A percentile compares a stretch with the other conserved stretches of the same genome.
Conservation (phyloP, 2,888 invertebrate species). For the Pristionchus mayeri region DNA sequence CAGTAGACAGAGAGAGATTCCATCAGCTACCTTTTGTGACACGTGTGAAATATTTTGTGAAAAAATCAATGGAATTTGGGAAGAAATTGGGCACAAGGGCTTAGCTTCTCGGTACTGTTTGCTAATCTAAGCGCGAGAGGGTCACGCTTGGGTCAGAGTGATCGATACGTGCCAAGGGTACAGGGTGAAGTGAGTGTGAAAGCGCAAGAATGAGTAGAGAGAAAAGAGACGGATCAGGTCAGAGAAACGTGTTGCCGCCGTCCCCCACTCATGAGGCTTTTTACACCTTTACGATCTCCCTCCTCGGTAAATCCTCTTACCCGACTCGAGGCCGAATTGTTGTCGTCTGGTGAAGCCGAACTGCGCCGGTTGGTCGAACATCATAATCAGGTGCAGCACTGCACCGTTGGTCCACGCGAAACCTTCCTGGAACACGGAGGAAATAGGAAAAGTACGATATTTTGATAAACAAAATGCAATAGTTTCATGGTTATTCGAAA, state of each 20-base stretch:
- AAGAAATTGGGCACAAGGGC: no score
- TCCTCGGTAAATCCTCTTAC: background rate
- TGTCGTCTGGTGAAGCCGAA: background rate
- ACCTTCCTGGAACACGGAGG: conserved; percentile 64
- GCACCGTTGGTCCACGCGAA: conserved; percentile 75
- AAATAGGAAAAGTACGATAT: no score
- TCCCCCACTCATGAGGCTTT: conserved; percentile 1
- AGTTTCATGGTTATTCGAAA: no score
- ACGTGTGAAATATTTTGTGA: background rate
- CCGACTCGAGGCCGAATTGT: conserved; percentile 5
- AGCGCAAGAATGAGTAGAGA: conserved; percentile 15
- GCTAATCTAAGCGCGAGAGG: background rate
- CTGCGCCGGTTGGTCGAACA: conserved; percentile 50
- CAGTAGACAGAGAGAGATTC: no score
- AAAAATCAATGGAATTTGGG: background rate
- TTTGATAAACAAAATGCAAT: no score
- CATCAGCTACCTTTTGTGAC: background rate
- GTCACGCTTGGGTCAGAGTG: background rate
- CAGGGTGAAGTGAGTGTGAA: conserved; percentile 15
- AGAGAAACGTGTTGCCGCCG: conserved; percentile 39
- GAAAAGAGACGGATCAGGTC: conserved; percentile 5
- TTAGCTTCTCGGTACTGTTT: background rate
- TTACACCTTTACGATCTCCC: background rate
- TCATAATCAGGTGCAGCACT: conserved; percentile 65
- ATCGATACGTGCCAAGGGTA: conserved; percentile 11